phyloP scores from a whole-genome alignment of 1,140 invertebrate species.

The Colletes gigas region DNA sequence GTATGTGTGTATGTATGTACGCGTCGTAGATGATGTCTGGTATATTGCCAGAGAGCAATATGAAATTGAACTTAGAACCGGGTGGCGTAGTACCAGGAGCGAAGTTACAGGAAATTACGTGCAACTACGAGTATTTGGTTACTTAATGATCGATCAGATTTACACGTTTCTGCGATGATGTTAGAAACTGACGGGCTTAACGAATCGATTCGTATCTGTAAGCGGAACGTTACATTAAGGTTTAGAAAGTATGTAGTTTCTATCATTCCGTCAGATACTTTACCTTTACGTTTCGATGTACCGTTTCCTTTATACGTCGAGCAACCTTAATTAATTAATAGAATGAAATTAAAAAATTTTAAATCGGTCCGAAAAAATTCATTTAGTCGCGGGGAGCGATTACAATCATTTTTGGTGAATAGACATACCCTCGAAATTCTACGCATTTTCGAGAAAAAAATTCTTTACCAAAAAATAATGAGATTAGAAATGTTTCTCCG shows the following conservation, averaged over 20 bases:
- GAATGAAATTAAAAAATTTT: too few species aligned
- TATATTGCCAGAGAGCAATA: conserved; percentile 41
- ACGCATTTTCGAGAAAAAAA: too few species aligned
- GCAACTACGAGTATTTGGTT: conserved; percentile 42
- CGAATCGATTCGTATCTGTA: conserved; percentile 36
- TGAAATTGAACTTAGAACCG: conserved; percentile 52
- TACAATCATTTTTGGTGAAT: too few species aligned
- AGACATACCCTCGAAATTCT: too few species aligned
- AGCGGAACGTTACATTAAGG: neutral
- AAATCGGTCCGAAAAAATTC: too few species aligned
- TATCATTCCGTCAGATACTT: too few species aligned
- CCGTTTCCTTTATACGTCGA: too few species aligned
- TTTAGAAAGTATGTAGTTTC: neutral
- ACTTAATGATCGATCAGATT: conserved; percentile 59
- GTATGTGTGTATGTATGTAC: neutral
- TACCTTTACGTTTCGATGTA: too few species aligned
- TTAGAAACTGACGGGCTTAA: conserved; percentile 32
- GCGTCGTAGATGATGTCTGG: neutral
- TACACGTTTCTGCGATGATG: conserved; percentile 26
- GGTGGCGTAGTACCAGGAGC: conserved; percentile 60
- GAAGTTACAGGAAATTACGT: conserved; percentile 55
- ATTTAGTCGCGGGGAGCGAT: too few species aligned
- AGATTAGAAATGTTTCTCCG: too few species aligned
- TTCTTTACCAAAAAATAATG: too few species aligned
- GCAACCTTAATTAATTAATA: too few species aligned